Conservation (phyloP, 2,797 vertebrate genomes). For the Meda fulgida region DNA sequence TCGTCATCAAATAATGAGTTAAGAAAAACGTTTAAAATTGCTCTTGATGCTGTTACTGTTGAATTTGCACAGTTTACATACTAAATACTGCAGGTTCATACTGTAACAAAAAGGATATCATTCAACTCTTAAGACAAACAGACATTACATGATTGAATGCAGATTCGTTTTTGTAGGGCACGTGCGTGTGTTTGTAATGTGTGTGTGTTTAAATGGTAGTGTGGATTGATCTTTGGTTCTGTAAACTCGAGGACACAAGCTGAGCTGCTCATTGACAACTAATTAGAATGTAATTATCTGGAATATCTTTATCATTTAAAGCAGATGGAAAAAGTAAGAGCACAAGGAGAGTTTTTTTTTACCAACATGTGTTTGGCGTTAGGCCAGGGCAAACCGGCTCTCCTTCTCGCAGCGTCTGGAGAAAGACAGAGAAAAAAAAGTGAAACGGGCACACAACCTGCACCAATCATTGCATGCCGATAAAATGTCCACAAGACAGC, state of each 20-base stretch:
- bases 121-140: neutral
- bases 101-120: neutral
- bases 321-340: constrained; percentile 73
- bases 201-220: constrained; percentile 12
- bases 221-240: constrained; percentile 42
- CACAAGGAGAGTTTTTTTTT: constrained; percentile 52
- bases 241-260: constrained; percentile 73
- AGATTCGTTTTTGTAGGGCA: neutral
- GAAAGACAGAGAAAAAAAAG: constrained; percentile 34
- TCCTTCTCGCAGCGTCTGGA: constrained; percentile 48
- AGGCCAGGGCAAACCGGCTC: constrained; percentile 53
- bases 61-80: too few species aligned
- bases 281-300: constrained; percentile 80
- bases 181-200: neutral
- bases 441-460: constrained; percentile 46
- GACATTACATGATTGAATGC: neutral
- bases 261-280: constrained; percentile 80
- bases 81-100: neutral
- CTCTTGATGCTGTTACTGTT: neutral
- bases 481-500: constrained; percentile 57
- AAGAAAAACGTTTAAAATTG: neutral
- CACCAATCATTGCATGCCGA: constrained; percentile 52
- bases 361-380: constrained; percentile 49
- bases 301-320: constrained; percentile 78
- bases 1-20: too few species aligned